These are phyloP conservation scores for Seladonia tumulorum DNA, from an alignment of 2,888 invertebrate species.

Conservation along the genomic window DNA sequence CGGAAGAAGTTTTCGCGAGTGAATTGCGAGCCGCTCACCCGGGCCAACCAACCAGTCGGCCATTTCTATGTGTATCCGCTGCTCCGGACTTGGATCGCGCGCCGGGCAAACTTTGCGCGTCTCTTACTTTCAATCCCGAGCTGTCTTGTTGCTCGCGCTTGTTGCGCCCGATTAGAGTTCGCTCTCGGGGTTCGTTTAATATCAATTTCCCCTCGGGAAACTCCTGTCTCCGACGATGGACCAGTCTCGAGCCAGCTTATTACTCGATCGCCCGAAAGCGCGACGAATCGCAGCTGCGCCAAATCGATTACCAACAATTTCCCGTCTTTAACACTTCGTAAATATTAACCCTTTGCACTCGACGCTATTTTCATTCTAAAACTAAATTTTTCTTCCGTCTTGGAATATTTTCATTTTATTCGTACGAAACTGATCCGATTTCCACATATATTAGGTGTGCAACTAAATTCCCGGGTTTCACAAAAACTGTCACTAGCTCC, in stretches of 20 bases:
- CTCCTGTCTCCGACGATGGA: background rate
- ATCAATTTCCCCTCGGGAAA: background rate
- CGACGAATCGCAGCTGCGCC: too few relatives aligned
- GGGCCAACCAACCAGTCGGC: constrained; percentile 25
- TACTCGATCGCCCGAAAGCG: too few relatives aligned
- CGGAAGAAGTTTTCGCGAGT: constrained; percentile 47
- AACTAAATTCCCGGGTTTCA: too few relatives aligned
- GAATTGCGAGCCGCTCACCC: constrained; percentile 51
- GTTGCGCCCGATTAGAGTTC: background rate
- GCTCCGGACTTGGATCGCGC: background rate
- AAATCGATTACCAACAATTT: too few relatives aligned
- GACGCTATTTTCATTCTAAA: too few relatives aligned
- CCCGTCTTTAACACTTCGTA: too few relatives aligned
- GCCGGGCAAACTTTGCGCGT: background rate
- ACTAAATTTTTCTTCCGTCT: too few relatives aligned
- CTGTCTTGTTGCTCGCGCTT: background rate
- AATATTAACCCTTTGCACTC: too few relatives aligned
- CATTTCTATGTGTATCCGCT: background rate
- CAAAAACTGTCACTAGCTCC: too few relatives aligned
- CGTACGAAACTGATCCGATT: too few relatives aligned
- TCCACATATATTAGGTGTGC: too few relatives aligned
- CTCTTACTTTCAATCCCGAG: constrained; percentile 6
- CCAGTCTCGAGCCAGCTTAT: background rate
- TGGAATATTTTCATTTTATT: too few relatives aligned
- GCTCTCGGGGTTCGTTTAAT: background rate